phyloP scores from a whole-genome alignment of 2,113 vertebrate genomes.

The Triplophysa dalaica region DNA sequence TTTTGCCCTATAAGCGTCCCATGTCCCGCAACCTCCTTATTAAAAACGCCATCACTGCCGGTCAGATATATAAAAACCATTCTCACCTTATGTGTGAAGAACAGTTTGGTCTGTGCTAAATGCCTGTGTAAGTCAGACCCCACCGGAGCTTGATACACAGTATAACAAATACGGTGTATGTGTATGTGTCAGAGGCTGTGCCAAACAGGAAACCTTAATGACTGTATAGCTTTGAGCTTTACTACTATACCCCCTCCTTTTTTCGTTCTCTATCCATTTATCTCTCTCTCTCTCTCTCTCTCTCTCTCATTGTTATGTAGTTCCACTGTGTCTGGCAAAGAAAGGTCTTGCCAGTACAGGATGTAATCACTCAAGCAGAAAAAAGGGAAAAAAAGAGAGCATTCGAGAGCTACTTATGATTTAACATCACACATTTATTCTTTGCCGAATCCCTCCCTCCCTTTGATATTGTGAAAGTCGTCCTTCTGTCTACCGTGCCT shows the following conservation, averaged over 20 bases:
- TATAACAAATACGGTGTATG: not conserved
- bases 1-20: not conserved
- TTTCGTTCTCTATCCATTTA: slow-evolving; percentile 10
- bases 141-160: slow-evolving; percentile 26
- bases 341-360: slow-evolving; percentile 48
- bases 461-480: not conserved
- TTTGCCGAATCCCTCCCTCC: slow-evolving; percentile 10
- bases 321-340: slow-evolving; percentile 59
- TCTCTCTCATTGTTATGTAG: slow-evolving; percentile 56
- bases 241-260: not conserved
- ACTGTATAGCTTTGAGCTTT: slow-evolving; percentile 6
- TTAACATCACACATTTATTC: slow-evolving; percentile 14
- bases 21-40: not conserved
- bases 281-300: slow-evolving; percentile 18
- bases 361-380: slow-evolving; percentile 56
- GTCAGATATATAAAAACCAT: not conserved
- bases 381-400: slow-evolving; percentile 32
- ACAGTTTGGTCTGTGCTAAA: not conserved
- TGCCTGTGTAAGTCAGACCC: slow-evolving; percentile 17
- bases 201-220: slow-evolving; percentile 22
- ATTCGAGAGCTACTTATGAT: slow-evolving; percentile 9
- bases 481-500: not conserved
- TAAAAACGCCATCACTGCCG: not conserved
- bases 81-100: not conserved
- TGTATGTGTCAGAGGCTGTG: slow-evolving; percentile 26